These are phyloP conservation scores for Agrenia bidenticulata DNA, from an alignment of 2,888 invertebrate genomes.

Conservation along the genomic window DNA sequence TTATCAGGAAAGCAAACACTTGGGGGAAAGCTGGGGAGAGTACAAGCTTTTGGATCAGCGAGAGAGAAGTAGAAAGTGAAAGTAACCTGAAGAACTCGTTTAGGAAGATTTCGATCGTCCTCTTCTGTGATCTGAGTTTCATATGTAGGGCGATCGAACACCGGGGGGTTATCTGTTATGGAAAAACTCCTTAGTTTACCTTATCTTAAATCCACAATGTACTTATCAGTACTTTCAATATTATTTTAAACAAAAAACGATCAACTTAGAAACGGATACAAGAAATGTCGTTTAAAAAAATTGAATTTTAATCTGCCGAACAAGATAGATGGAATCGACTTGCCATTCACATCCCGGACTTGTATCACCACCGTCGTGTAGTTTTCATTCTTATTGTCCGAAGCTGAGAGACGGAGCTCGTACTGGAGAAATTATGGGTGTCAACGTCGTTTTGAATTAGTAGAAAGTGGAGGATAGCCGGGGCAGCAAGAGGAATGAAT, in stretches of 20 bases:
- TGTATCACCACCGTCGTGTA: constrained; percentile 95
- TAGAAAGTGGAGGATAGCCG: background rate
- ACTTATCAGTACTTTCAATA: background rate
- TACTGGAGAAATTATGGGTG: constrained; percentile 64
- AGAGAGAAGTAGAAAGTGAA: constrained; percentile 1
- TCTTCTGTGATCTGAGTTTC: constrained; percentile 94
- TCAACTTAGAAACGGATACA: constrained; percentile 6
- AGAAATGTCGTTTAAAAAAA: constrained; percentile 3
- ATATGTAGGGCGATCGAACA: constrained; percentile 91
- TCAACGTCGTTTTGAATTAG: background rate
- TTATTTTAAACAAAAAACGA: background rate
- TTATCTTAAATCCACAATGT: background rate
- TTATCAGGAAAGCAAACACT: too few species aligned
- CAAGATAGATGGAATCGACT: constrained; percentile 55
- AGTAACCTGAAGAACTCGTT: constrained; percentile 81
- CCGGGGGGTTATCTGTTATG: constrained; percentile 62
- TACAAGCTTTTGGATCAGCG: too few species aligned
- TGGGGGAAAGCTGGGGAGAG: too few species aligned
- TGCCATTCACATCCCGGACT: constrained; percentile 97
- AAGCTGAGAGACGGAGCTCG: constrained; percentile 89
- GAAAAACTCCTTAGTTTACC: constrained; percentile 10
- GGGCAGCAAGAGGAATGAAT: constrained; percentile 12
- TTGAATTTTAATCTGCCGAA: background rate
- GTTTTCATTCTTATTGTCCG: constrained; percentile 95
- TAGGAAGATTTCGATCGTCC: constrained; percentile 90